A percentile compares a stretch with the other conserved stretches of the same genome.
Conservation (phyloP, 2,888 invertebrate genomes). For the Drosophila aldrichi region DNA sequence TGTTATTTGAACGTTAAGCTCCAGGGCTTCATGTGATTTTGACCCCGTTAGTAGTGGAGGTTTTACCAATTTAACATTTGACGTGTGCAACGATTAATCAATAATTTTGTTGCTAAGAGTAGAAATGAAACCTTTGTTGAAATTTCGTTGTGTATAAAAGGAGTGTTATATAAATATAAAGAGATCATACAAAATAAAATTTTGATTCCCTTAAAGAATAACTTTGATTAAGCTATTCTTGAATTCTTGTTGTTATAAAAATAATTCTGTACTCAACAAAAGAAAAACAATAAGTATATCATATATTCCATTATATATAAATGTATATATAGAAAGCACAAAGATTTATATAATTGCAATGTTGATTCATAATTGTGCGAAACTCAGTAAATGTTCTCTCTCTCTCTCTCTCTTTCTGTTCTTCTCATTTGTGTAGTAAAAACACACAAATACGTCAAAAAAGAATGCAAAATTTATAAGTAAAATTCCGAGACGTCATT, state of each 20-base stretch:
- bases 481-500: conserved; percentile 42
- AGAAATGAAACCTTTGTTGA: neutral
- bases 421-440: conserved; percentile 6
- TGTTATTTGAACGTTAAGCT: conserved; percentile 57
- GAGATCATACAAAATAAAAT: neutral
- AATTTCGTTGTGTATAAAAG: neutral
- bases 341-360: neutral
- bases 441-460: conserved; percentile 8
- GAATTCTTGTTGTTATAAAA: neutral
- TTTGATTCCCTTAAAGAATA: no score
- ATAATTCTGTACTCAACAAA: neutral
- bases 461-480: conserved; percentile 48
- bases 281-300: neutral
- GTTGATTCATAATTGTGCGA: neutral
- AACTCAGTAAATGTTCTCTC: neutral
- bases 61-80: conserved; percentile 35
- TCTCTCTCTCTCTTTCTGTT: neutral
- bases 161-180: neutral
- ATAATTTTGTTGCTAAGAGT: conserved; percentile 38
- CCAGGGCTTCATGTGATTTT: conserved; percentile 53
- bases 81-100: conserved; percentile 49
- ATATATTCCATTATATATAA: no score
- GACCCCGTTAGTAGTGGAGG: conserved; percentile 57
- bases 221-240: no score
- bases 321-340: neutral